Conservation (phyloP, 2,888 invertebrate species). For the Dicyrtomina minuta region DNA sequence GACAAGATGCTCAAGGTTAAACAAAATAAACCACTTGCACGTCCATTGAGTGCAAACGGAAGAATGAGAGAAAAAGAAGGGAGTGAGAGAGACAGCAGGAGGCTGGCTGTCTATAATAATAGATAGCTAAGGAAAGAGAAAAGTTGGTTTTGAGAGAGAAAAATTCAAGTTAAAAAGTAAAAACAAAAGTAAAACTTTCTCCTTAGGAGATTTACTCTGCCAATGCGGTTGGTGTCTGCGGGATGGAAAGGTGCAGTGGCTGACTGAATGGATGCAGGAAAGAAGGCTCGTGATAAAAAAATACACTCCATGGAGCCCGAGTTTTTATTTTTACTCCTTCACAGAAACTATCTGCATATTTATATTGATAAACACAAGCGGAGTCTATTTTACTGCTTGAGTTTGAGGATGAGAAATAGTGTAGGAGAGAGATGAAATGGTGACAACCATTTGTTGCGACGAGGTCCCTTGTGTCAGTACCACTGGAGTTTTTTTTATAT, state of each 20-base stretch:
- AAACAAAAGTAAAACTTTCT: not conserved
- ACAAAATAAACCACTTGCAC: not conserved
- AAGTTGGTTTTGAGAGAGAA: constrained; percentile 8
- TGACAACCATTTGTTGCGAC: constrained; percentile 22
- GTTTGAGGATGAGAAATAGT: not conserved
- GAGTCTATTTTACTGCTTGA: too few relatives aligned
- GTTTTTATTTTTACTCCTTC: not conserved
- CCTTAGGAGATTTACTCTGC: too few relatives aligned
- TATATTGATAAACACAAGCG: too few relatives aligned
- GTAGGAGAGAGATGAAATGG: constrained; percentile 16
- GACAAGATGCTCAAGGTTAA: too few relatives aligned
- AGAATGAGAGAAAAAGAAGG: not conserved
- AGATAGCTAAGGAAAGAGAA: not conserved
- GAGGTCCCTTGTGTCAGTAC: constrained; percentile 4
- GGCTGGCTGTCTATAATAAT: not conserved
- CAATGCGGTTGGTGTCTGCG: not conserved
- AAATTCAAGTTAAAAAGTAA: constrained; percentile 7
- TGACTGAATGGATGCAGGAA: too few relatives aligned
- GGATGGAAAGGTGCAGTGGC: not conserved
- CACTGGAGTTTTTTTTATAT: not conserved
- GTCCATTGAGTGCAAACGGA: not conserved
- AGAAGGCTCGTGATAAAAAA: constrained; percentile 1
- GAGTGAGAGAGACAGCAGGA: not conserved
- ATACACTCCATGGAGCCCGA: too few relatives aligned
- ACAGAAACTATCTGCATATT: not conserved